Conservation (phyloP, 2,888 invertebrate genomes). For the Spodoptera picta region DNA sequence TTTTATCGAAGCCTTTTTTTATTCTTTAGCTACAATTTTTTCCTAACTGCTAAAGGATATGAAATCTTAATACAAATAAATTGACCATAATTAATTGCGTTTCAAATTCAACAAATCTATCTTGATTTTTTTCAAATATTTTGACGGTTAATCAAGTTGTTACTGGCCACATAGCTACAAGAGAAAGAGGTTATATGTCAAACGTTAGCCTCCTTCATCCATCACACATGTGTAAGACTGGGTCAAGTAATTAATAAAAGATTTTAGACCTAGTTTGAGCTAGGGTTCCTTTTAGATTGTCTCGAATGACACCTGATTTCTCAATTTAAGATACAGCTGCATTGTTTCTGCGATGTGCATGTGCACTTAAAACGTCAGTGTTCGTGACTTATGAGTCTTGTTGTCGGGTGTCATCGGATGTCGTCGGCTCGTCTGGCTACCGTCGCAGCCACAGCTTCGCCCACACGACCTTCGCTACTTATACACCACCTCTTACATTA, state of each 20-base stretch:
- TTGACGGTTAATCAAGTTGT: too few species aligned
- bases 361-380: conserved; percentile 79
- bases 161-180: too few species aligned
- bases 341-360: conserved; percentile 54
- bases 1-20: too few species aligned
- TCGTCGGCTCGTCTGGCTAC: conserved; percentile 67
- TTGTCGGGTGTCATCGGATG: conserved; percentile 62
- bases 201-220: too few species aligned
- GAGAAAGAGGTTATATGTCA: too few species aligned
- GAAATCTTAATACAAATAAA: too few species aligned
- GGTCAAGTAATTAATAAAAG: background rate
- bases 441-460: conserved; percentile 66
- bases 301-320: conserved; percentile 28
- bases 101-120: too few species aligned
- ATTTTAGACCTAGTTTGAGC: background rate
- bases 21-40: too few species aligned
- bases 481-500: conserved; percentile 44
- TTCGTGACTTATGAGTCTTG: conserved; percentile 53
- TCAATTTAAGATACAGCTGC: conserved; percentile 42
- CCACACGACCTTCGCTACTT: conserved; percentile 59
- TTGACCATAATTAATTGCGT: too few species aligned
- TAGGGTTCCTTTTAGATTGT: background rate
- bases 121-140: too few species aligned
- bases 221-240: background rate
- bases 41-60: too few species aligned